Base-by-base conservation (phyloP, 2,113 vertebrate genomes). In the Leptosomus discolor region DNA sequence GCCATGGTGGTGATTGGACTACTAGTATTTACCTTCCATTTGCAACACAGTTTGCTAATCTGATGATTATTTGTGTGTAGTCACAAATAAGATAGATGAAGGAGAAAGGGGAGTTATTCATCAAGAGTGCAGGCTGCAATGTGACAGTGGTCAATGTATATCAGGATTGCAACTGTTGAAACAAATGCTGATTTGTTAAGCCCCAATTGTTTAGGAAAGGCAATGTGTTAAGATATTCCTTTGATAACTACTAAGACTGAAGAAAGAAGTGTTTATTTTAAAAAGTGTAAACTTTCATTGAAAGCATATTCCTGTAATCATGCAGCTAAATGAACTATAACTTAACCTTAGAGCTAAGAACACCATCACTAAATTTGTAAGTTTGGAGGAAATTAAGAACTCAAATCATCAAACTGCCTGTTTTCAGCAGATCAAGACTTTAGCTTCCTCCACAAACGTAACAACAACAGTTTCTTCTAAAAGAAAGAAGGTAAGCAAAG, bases 11-110 rank as follows among this genome's bases (percentile, higher is more conserved):
- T 94, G 87, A 91, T 83, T 68, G 61, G 23, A 41, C 65, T 73
- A 32, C 56, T n/a, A 23, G 34, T 96, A 93, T 96, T 98, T 97
- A 91, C 90, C 39, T 97, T 97, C 77, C 91, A 95, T 96, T 97
- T 94, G 81, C 89, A 95, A 92, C 94, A 79, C 79, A 94, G 67
- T 51, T 95, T 95, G 92, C 79, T 93, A 90, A 81, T 93, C 77
- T 83, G 83, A 56, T 92, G 92, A 71, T 93, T 96, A 92, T 96
- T 96, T 97, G 91, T 92, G 54, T 95, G 37, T 84, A 89, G 94
- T 89, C 82, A 95, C 92, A 92, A 94, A 85, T 41, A 93, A 96
- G 86, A 92, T 4, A 78, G 93, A 95, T 97, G 92, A 91, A 92
- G 90, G 92, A 95, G 70, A 91, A 94, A 88, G 83, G 87, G 95